phyloP scores from a whole-genome alignment of 1,140 invertebrate species.

The Reticulitermes speratus region DNA sequence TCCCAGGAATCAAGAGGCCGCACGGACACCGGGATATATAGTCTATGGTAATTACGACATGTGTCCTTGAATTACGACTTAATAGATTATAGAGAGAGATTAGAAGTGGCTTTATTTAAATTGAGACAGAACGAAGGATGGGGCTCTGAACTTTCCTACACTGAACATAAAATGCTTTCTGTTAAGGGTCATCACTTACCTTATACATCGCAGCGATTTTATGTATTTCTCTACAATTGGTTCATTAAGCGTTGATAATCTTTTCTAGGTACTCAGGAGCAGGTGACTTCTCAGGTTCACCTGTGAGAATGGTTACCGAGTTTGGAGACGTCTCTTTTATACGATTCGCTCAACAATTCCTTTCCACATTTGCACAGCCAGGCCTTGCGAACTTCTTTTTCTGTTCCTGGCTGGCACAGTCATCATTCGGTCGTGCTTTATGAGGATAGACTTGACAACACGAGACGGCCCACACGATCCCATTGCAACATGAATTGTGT shows the following conservation, averaged over 20 bases:
- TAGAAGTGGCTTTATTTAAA: too few relatives aligned
- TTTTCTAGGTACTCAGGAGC: neutral
- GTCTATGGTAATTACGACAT: too few relatives aligned
- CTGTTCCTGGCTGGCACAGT: neutral
- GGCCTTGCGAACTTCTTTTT: neutral
- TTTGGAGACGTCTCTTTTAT: neutral
- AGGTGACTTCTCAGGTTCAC: neutral
- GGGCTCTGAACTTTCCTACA: too few relatives aligned
- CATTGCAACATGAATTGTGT: neutral
- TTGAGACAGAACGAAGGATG: too few relatives aligned
- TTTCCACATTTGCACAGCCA: neutral
- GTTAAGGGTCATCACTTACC: neutral
- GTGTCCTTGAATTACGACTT: too few relatives aligned
- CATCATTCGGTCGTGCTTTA: neutral
- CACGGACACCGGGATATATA: too few relatives aligned
- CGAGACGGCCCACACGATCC: neutral
- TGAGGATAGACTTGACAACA: neutral
- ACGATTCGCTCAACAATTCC: neutral
- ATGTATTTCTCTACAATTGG: neutral
- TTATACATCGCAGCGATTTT: neutral
- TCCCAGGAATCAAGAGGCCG: too few relatives aligned
- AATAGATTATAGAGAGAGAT: too few relatives aligned
- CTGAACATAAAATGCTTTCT: too few relatives aligned
- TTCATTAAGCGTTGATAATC: neutral
- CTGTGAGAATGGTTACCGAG: constrained; percentile 18